Conservation (phyloP, 2,113 vertebrate species). For the Lophius piscatorius region DNA sequence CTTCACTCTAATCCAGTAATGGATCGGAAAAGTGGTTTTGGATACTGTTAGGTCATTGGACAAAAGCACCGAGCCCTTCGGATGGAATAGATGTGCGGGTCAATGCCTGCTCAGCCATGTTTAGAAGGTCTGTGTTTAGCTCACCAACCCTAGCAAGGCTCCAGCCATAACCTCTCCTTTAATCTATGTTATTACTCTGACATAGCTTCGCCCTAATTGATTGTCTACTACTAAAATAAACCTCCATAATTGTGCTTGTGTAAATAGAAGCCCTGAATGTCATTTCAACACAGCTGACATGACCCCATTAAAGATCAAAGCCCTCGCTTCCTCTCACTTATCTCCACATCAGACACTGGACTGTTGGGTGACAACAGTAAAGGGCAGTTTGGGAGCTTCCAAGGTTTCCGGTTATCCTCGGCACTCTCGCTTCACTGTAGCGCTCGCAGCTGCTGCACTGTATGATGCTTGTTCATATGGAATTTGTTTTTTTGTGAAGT, state of each 20-base stretch:
- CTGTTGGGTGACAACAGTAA: slow-evolving; percentile 59
- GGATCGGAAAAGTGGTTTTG: too few species aligned
- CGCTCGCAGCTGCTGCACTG: background rate
- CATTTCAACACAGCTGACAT: slow-evolving; percentile 63
- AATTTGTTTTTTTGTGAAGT: background rate
- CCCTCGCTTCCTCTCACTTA: slow-evolving; percentile 61
- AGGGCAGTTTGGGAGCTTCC: slow-evolving; percentile 32
- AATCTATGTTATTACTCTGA: slow-evolving; percentile 55
- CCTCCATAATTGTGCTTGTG: slow-evolving; percentile 68
- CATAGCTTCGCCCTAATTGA: slow-evolving; percentile 73
- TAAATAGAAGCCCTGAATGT: slow-evolving; percentile 69
- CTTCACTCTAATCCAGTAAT: too few species aligned
- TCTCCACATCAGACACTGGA: slow-evolving; percentile 67
- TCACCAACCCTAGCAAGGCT: slow-evolving; percentile 44
- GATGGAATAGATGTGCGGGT: too few species aligned
- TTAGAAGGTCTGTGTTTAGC: slow-evolving; percentile 14
- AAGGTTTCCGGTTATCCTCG: slow-evolving; percentile 34
- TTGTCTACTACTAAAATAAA: slow-evolving; percentile 68
- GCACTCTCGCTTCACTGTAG: background rate
- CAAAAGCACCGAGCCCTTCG: too few species aligned
- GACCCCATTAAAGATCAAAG: slow-evolving; percentile 75
- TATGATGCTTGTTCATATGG: background rate
- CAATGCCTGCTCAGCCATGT: background rate
- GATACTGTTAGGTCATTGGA: too few species aligned
- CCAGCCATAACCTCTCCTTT: slow-evolving; percentile 48